Base-by-base conservation (phyloP, 2,888 invertebrate species). In the Pardosa pseudoannulata region DNA sequence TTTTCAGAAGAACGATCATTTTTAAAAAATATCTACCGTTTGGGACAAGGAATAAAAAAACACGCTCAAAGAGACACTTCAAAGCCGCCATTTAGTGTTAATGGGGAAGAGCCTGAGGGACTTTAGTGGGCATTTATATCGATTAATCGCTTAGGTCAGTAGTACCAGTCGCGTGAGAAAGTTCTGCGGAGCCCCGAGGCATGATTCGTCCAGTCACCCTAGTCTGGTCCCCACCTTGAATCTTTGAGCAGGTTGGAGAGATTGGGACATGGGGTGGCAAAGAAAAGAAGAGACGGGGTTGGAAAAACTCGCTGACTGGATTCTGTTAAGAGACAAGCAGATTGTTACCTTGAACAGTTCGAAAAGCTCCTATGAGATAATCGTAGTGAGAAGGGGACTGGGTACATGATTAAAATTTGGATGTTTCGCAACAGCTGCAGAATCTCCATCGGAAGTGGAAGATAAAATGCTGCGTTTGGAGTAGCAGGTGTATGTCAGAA, bases 41-140 rank as follows among this genome's bases (percentile, higher is more conserved):
- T 78, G 78, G 73, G n/a, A n/a, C n/a, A n/a, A 85, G 78, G 79
- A 85, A 78, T 64, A 85, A 73, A 72, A n/a, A n/a, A n/a, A n/a
- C n/a, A n/a, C n/a, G n/a, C 16, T 41, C 13, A 50, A 19, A 81
- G 32, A 70, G 62, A 23, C 68, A 72, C 68, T 72, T 73, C 67
- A 56, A 56, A 85, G 50, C 71, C 56, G 72, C 50, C 78, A 78
- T 85, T 85, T 85, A 78, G 83, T 83, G 72, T 73, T 78, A 78
- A 85, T 85, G 13, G 75, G 65, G 73, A 32, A 36, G 19, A 29
- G 50, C 83, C 78, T 11, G 16, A 27, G 31, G 71, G 72, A 46
- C 27, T 62, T 83, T 74, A 82, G 72, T 73, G 67, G 72, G 27
- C 31, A 76, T 62, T 73, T 73, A 73, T 78, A 78, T 85, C 78